Conservation (phyloP, 2,888 invertebrate species). For the Macrophya annulata region DNA sequence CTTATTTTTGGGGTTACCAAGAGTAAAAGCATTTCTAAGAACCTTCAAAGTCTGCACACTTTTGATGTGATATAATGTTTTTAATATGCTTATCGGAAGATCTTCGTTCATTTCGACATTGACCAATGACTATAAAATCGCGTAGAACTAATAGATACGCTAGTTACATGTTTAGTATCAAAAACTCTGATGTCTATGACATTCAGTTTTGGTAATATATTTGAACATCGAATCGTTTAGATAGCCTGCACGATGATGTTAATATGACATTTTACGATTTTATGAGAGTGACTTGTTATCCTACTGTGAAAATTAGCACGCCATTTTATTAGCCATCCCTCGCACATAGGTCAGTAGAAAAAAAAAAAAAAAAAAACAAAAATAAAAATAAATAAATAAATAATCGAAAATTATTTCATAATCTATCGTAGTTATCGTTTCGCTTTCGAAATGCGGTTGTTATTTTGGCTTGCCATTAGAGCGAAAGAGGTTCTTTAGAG, state of each 20-base stretch:
- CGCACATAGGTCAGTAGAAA: slow-evolving; percentile 27
- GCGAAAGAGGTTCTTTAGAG: slow-evolving; percentile 33
- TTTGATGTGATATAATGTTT: neutral
- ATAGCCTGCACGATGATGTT: neutral
- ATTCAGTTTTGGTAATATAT: slow-evolving; percentile 19
- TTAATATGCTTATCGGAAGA: slow-evolving; percentile 39
- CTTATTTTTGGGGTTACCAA: neutral
- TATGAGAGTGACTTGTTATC: slow-evolving; percentile 33
- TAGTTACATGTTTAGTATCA: slow-evolving; percentile 19
- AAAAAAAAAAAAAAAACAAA: neutral
- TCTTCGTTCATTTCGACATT: slow-evolving; percentile 35
- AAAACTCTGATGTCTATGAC: neutral
- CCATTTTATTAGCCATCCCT: slow-evolving; percentile 40
- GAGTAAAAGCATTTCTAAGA: neutral
- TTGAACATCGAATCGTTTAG: neutral
- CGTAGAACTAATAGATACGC: neutral
- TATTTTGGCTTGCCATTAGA: neutral
- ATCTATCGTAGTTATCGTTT: neutral
- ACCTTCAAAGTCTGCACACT: slow-evolving; percentile 13
- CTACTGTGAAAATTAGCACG: slow-evolving; percentile 39
- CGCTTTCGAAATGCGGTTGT: slow-evolving; percentile 29
- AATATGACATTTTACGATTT: slow-evolving; percentile 40
- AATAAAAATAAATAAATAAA: neutral
- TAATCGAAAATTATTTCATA: slow-evolving; percentile 13
- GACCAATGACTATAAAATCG: neutral